phyloP scores from a whole-genome alignment of 1,140 invertebrate species.

The Heliconius hermathena region DNA sequence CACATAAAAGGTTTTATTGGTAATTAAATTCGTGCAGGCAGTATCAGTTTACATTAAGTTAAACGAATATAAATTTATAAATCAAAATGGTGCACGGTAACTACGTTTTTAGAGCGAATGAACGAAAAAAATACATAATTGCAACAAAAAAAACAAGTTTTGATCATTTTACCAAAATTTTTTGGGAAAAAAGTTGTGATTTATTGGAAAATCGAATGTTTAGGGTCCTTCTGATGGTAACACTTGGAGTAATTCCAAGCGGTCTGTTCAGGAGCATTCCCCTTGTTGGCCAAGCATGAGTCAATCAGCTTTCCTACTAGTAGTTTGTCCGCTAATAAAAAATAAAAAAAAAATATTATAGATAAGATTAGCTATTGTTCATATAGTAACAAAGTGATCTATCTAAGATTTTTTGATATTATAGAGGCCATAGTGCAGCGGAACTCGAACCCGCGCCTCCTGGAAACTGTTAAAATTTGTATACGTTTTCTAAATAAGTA shows the following conservation, averaged over 20 bases:
- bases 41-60: conserved; percentile 22
- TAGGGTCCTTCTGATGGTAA: conserved; percentile 81
- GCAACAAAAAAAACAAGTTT: not conserved
- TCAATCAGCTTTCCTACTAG: conserved; percentile 75
- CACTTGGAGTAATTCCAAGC: conserved; percentile 82
- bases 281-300: conserved; percentile 74
- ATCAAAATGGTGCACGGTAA: conserved; percentile 4
- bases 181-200: not conserved
- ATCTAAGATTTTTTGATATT: no score
- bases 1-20: conserved; percentile 17
- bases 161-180: not conserved
- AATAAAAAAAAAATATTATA: not conserved
- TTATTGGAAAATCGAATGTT: conserved; percentile 76
- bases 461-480: no score
- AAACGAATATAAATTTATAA: not conserved
- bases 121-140: not conserved
- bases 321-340: conserved; percentile 65
- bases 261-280: conserved; percentile 75
- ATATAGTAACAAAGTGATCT: no score
- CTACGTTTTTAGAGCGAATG: not conserved
- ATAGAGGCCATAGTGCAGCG: no score
- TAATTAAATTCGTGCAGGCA: conserved; percentile 31
- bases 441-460: not conserved
- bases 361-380: no score
- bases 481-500: no score